These are phyloP conservation scores for Eurois occulta DNA, from an alignment of 2,888 invertebrate species.

Conservation along the genomic window DNA sequence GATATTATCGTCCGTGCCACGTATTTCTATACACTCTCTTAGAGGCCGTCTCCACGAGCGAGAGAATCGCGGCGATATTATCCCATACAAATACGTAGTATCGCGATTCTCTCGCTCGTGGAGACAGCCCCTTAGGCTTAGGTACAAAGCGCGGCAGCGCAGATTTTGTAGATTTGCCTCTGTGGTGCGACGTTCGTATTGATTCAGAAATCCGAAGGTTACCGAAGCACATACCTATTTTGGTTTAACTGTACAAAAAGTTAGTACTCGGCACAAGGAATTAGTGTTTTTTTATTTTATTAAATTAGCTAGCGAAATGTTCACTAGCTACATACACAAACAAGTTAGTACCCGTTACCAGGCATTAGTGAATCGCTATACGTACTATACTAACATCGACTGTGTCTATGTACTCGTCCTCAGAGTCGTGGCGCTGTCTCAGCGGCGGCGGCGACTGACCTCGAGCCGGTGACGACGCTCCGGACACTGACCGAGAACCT, in stretches of 20 bases:
- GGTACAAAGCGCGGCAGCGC: too few species aligned
- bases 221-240: neutral
- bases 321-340: slow-evolving; percentile 1
- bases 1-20: too few species aligned
- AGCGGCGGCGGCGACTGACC: slow-evolving; percentile 73
- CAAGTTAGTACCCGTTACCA: slow-evolving; percentile 48
- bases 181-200: neutral
- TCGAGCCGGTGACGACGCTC: slow-evolving; percentile 87
- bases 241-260: neutral
- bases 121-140: too few species aligned
- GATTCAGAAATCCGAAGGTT: neutral
- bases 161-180: neutral
- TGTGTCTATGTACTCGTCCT: slow-evolving; percentile 95
- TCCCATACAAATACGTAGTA: too few species aligned
- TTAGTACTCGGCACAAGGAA: neutral
- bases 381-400: slow-evolving; percentile 92
- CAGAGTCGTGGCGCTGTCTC: slow-evolving; percentile 91
- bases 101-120: too few species aligned
- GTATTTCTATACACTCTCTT: too few species aligned
- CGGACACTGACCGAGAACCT: slow-evolving; percentile 93
- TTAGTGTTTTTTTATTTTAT: neutral
- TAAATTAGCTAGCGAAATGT: neutral
- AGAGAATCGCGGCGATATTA: too few species aligned
- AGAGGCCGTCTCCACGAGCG: too few species aligned
- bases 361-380: slow-evolving; percentile 57